Evolutionary conservation across 1,140 invertebrate species (phyloP).

Genomic region (Portunus trituberculatus): DNA sequence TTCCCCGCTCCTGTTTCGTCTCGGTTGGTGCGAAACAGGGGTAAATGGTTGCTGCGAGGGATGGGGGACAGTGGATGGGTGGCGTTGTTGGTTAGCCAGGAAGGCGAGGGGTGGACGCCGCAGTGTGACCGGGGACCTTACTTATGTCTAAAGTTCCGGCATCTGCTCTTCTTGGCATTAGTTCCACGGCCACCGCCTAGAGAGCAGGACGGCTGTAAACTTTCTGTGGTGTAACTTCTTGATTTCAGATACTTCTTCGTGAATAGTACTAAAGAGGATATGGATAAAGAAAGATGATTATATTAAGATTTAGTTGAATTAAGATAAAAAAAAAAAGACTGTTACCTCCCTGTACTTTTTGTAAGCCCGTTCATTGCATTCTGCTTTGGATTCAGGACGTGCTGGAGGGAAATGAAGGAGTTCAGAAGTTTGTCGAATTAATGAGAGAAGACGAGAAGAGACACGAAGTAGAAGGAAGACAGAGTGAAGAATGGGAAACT

Average conservation of each 20-base stretch:
- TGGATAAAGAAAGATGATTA: background rate
- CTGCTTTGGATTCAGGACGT: too few relatives aligned
- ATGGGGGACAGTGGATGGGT: background rate
- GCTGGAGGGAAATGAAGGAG: too few relatives aligned
- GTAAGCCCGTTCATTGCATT: too few relatives aligned
- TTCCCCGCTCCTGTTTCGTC: too few relatives aligned
- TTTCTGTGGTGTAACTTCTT: background rate
- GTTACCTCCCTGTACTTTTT: too few relatives aligned
- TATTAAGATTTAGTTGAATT: background rate
- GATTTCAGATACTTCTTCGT: background rate
- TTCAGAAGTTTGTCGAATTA: too few relatives aligned
- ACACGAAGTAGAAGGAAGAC: too few relatives aligned
- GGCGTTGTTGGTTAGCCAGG: background rate
- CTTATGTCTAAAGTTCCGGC: conserved; percentile 11
- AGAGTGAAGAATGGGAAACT: background rate
- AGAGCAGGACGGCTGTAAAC: background rate
- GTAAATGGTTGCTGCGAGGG: background rate
- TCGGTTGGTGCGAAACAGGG: too few relatives aligned
- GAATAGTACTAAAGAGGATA: too few relatives aligned
- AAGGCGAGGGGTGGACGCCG: background rate
- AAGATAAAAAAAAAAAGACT: background rate
- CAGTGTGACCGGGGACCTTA: background rate
- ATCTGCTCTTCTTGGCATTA: background rate
- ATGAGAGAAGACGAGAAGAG: too few relatives aligned
- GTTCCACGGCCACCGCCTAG: background rate